phyloP scores from a whole-genome alignment of 2,797 vertebrate genomes.

The Sebastes dallii region DNA sequence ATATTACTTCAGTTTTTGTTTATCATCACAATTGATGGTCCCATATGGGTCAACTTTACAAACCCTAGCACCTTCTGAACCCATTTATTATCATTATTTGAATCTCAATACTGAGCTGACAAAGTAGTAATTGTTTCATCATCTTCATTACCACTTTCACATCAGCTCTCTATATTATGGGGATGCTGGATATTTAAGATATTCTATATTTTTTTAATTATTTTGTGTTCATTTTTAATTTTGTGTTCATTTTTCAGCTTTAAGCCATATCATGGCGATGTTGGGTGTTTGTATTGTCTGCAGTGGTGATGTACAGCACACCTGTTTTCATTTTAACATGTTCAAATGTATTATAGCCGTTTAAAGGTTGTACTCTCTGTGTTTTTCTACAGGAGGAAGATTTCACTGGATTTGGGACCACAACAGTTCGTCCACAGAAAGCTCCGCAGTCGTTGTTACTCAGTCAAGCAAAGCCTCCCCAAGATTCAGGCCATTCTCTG shows the following conservation, averaged over 20 bases:
- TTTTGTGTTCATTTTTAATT: neutral
- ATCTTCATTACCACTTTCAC: too few relatives aligned
- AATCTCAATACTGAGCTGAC: neutral
- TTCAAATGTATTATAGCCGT: neutral
- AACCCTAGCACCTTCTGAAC: neutral
- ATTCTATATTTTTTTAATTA: neutral
- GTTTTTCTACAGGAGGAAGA: conserved; percentile 79
- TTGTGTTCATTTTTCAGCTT: neutral
- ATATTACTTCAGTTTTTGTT: too few relatives aligned
- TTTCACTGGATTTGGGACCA: conserved; percentile 87
- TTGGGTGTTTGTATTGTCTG: neutral
- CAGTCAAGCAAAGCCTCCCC: conserved; percentile 52
- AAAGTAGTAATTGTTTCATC: neutral
- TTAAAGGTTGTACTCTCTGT: neutral
- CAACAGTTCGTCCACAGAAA: conserved; percentile 49
- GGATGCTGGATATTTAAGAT: neutral
- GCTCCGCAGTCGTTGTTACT: conserved; percentile 28
- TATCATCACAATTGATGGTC: too few relatives aligned
- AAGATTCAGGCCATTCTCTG: conserved; percentile 57
- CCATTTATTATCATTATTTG: neutral
- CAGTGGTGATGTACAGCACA: neutral
- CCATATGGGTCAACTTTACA: too few relatives aligned
- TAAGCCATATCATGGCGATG: neutral
- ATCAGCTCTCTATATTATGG: too few relatives aligned
- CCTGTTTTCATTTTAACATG: neutral